Evolutionary conservation across 2,797 vertebrate genomes (phyloP).

Genomic region (Decapterus maruadsi): DNA sequence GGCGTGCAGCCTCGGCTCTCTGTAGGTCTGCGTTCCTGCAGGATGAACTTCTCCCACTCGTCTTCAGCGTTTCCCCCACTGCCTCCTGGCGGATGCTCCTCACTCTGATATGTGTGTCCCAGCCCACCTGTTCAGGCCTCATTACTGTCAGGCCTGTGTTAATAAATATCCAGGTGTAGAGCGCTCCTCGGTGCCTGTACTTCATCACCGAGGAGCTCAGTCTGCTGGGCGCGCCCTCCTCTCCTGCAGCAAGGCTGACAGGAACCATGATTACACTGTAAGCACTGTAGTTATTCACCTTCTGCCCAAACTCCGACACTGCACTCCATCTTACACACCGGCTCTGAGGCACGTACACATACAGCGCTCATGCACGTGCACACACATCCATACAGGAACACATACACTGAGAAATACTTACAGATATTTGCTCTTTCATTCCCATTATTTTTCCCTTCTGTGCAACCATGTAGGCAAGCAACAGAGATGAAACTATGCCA

Average conservation of each 20-base stretch:
- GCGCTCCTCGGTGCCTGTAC: slow-evolving; percentile 82
- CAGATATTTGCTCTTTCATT: slow-evolving; percentile 81
- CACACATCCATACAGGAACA: slow-evolving; percentile 59
- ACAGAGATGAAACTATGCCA: slow-evolving; percentile 53
- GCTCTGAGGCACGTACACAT: slow-evolving; percentile 67
- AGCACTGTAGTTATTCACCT: slow-evolving; percentile 89
- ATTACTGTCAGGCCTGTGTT: slow-evolving; percentile 89
- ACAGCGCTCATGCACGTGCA: slow-evolving; percentile 50
- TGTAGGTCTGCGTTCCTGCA: slow-evolving; percentile 66
- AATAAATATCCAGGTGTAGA: slow-evolving; percentile 91
- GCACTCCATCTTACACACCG: slow-evolving; percentile 84
- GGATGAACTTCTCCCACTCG: slow-evolving; percentile 83
- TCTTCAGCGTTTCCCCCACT: slow-evolving; percentile 76
- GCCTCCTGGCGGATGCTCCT: slow-evolving; percentile 83
- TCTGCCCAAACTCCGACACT: slow-evolving; percentile 86
- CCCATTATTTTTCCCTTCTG: slow-evolving; percentile 74
- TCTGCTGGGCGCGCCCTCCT: slow-evolving; percentile 79
- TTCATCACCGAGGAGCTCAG: slow-evolving; percentile 85
- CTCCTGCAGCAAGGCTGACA: slow-evolving; percentile 84
- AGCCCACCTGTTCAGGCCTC: slow-evolving; percentile 89
- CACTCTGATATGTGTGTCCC: slow-evolving; percentile 85
- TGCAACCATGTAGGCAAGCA: slow-evolving; percentile 55
- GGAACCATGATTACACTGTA: slow-evolving; percentile 89
- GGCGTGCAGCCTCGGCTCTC: slow-evolving; percentile 71
- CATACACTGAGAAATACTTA: slow-evolving; percentile 76